Percentiles rank a stretch among this genome's conserved stretches.
These are phyloP conservation scores for Venusia cambrica DNA, from an alignment of 2,888 invertebrate species.

Conservation along the genomic window DNA sequence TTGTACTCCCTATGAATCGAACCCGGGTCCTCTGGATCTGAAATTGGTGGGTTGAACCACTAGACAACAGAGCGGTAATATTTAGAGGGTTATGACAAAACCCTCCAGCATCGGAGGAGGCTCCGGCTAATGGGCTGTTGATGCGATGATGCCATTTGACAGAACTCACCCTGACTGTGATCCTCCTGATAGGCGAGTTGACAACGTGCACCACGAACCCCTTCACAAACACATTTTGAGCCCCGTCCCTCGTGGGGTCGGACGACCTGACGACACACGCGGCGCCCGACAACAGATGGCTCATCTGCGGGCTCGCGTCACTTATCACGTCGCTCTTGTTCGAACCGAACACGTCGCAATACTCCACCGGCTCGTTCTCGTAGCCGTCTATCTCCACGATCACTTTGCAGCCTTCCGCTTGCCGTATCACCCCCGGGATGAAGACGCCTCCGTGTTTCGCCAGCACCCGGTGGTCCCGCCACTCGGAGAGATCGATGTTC, in stretches of 20 bases:
- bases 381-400: constrained; percentile 91
- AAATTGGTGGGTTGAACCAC: too few species aligned
- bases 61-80: too few species aligned
- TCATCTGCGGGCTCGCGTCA: constrained; percentile 94
- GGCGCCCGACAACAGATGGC: constrained; percentile 89
- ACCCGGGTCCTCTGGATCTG: too few species aligned
- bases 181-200: constrained; percentile 72
- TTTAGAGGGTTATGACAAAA: too few species aligned
- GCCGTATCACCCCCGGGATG: constrained; percentile 93
- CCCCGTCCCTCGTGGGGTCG: constrained; percentile 78
- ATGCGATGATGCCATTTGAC: too few species aligned
- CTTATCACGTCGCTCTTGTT: constrained; percentile 94
- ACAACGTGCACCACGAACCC: constrained; percentile 86
- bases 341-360: constrained; percentile 88
- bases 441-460: constrained; percentile 92
- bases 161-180: constrained; percentile 68
- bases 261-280: constrained; percentile 90
- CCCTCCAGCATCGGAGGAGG: too few species aligned
- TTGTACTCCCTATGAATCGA: too few species aligned
- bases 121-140: too few species aligned
- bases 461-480: constrained; percentile 95
- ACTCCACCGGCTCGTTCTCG: constrained; percentile 85
- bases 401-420: constrained; percentile 85
- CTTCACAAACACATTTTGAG: constrained; percentile 90
- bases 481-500: constrained; percentile 93